These are phyloP conservation scores for Mimachlamys varia DNA, from an alignment of 2,888 invertebrate genomes.

Conservation along the genomic window DNA sequence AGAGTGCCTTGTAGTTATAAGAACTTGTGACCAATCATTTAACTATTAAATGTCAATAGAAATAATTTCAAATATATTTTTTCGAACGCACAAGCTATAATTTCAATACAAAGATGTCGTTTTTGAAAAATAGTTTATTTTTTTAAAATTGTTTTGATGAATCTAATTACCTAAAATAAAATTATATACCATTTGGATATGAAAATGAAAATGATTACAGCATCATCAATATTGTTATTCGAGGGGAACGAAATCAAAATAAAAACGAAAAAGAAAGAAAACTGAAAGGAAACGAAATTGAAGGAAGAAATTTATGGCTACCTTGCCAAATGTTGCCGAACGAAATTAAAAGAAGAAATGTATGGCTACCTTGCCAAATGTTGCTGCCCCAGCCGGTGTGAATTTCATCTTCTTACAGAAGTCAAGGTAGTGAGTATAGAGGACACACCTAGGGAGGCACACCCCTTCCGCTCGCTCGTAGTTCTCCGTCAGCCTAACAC, in stretches of 20 bases:
- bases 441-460: conserved; percentile 73
- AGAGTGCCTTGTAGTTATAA: no score
- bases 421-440: conserved; percentile 68
- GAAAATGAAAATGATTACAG: no score
- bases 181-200: no score
- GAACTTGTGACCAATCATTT: no score
- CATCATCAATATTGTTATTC: no score
- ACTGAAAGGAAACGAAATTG: neutral
- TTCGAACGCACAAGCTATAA: no score
- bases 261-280: neutral
- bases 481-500: conserved; percentile 79
- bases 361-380: conserved; percentile 80
- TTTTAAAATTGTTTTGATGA: no score
- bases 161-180: no score
- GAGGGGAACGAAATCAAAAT: neutral
- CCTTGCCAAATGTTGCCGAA: conserved; percentile 81
- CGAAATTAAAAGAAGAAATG: neutral
- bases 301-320: conserved; percentile 53
- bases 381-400: conserved; percentile 81
- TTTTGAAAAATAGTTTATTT: no score
- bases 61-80: no score
- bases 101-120: no score
- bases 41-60: no score
- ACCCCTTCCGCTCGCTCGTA: conserved; percentile 81
- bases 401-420: conserved; percentile 79